These are phyloP conservation scores for Ondatra zibethicus DNA, from an alignment of 2,113 vertebrate genomes.

Conservation along the genomic window DNA sequence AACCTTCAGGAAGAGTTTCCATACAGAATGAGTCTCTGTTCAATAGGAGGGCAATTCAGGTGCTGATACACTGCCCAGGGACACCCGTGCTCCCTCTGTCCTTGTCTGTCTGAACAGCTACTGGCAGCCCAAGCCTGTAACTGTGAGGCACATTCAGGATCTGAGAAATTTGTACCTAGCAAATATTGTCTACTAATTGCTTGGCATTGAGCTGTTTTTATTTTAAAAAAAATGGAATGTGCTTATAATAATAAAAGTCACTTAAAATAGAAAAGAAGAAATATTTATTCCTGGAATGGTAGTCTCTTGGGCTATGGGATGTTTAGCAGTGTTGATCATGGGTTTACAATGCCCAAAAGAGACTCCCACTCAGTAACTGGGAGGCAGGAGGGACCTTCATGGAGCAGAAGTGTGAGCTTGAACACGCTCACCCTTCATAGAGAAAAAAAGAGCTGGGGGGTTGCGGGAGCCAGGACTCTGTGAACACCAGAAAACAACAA, in stretches of 20 bases:
- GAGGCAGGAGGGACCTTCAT: background rate
- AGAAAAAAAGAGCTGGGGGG: background rate
- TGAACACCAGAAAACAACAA: background rate
- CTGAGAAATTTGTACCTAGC: constrained; percentile 13
- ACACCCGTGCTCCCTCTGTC: background rate
- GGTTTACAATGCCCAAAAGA: background rate
- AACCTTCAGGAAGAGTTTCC: background rate
- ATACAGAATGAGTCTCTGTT: background rate
- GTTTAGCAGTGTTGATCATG: background rate
- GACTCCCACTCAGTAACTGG: background rate
- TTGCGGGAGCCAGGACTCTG: background rate
- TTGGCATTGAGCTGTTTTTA: background rate
- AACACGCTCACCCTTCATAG: background rate
- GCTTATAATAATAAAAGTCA: constrained; percentile 12
- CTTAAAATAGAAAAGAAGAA: constrained; percentile 53
- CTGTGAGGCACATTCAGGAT: background rate
- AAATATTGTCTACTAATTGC: background rate
- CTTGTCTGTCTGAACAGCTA: background rate
- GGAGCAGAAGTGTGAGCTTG: background rate
- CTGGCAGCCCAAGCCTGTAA: background rate
- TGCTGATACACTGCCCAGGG: background rate
- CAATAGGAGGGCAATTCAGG: background rate
- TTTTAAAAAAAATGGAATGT: background rate
- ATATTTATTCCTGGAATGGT: background rate
- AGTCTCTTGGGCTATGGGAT: background rate